Evolutionary conservation across 2,113 vertebrate genomes (phyloP), one percentile per base, ranked within the genome.

Genomic region (Antigone vipio): DNA sequence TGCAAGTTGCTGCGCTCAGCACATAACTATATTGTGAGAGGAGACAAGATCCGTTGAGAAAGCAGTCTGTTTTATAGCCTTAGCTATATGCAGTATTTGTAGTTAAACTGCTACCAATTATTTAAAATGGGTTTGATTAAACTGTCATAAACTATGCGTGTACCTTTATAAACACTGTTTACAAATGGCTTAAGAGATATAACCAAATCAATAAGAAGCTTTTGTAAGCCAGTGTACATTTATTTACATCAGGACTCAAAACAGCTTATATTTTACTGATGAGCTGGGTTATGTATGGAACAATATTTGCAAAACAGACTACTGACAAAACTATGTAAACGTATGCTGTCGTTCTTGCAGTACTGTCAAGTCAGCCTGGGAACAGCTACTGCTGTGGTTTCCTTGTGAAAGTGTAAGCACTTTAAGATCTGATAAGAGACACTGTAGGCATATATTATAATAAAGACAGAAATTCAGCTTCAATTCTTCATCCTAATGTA

Each of bases 381-480:
- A 96, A 96, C 85, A 92, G 88, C 92, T 85, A 66, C 90, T 92
- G 85, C 88, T 90, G 95, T 66, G 88, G 89, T 93, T 97, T 97
- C 93, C 82, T 96, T 96, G 50, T 89, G 88, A 96, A 96, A 92
- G 82, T 79, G 42, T 96, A 94, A 94, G 93, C 93, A 77, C 85
- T 83, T 79, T 53, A 35, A 42, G 11, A 96, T 95, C 96, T 96
- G 94, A 89, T 96, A 97, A 92, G 56, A 89, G 49, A 64, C 47
- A 74, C 17, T 40, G 89, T 81, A 96, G 94, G 94, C 94, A 87
- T 82, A 38, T 27, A 90, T 92, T 83, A 69, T 62, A 92, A 94
- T 82, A 56, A 60, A 94, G 69, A 77, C 23, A 92, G 55, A 94
- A 91, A 68, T 82, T 86, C 64, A 24, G 30, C 63, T 93, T 90